Percentiles rank a stretch among this genome's conserved stretches.
phyloP scores from a whole-genome alignment of 1,140 invertebrate genomes.

The Zophobas atratus region DNA sequence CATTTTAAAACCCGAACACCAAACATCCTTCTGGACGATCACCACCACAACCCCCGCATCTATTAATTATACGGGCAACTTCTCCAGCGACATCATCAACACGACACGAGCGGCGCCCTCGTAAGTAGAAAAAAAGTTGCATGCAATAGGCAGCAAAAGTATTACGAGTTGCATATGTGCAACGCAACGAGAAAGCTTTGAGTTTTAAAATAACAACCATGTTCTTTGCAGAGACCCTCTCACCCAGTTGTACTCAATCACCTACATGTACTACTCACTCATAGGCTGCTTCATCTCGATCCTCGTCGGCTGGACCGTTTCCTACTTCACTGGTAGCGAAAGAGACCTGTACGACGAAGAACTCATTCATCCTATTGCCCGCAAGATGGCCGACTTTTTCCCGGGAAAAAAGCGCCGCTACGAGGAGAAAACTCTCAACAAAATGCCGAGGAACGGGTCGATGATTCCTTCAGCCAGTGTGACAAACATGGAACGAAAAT shows the following conservation, averaged over 20 bases:
- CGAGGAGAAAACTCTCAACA: slow-evolving; percentile 49
- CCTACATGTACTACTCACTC: slow-evolving; percentile 84
- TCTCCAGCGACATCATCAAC: slow-evolving; percentile 47
- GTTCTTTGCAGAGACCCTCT: slow-evolving; percentile 72
- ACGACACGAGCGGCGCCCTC: slow-evolving; percentile 52
- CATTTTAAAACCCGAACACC: slow-evolving; percentile 67
- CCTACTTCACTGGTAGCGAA: slow-evolving; percentile 74
- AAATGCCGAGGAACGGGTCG: slow-evolving; percentile 11
- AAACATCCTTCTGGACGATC: slow-evolving; percentile 51
- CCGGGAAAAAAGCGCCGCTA: slow-evolving; percentile 70
- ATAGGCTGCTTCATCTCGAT: slow-evolving; percentile 79
- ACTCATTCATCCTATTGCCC: slow-evolving; percentile 76
- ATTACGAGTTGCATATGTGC: no score
- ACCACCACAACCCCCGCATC: slow-evolving; percentile 56
- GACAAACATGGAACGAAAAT: slow-evolving; percentile 17
- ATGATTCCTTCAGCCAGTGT: slow-evolving; percentile 22
- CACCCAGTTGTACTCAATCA: slow-evolving; percentile 76
- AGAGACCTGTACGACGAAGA: slow-evolving; percentile 79
- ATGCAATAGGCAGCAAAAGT: no score
- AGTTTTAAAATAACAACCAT: no score
- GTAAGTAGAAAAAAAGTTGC: slow-evolving; percentile 53
- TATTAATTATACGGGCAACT: slow-evolving; percentile 53
- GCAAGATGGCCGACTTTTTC: slow-evolving; percentile 72
- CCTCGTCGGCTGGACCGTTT: slow-evolving; percentile 76
- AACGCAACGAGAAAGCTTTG: no score